Evolutionary conservation across 2,888 invertebrate genomes (phyloP).

Genomic region (Synergus umbraculus): DNA sequence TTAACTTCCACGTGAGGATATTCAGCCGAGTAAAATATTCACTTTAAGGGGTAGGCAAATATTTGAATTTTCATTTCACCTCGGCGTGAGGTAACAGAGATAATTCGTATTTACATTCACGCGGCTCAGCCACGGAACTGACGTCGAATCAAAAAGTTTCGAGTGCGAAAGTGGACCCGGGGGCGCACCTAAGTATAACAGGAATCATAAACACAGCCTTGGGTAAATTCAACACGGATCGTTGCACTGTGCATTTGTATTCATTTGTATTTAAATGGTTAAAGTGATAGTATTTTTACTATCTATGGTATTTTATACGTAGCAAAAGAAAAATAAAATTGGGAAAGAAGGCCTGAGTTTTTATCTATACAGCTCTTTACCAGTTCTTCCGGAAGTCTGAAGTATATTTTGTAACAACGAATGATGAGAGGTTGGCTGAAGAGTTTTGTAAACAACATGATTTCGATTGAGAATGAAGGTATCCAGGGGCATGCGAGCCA

Average conservation of each 20-base stretch:
- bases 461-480: neutral
- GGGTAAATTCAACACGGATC: neutral
- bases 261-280: neutral
- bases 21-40: neutral
- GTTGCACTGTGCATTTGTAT: neutral
- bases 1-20: neutral
- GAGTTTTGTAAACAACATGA: neutral
- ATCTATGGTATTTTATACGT: no score
- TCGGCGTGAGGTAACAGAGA: constrained; percentile 20
- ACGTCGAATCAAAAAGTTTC: constrained; percentile 13
- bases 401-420: neutral
- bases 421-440: neutral
- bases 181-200: neutral
- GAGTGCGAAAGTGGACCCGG: neutral
- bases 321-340: no score
- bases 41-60: neutral
- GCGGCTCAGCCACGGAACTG: constrained; percentile 2
- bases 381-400: neutral
- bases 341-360: no score
- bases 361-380: no score
- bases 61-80: constrained; percentile 20
- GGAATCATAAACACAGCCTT: constrained; percentile 5
- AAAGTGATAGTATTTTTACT: no score
- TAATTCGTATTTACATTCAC: constrained; percentile 28
- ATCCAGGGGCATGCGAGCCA: neutral